Evolutionary conservation across 2,888 invertebrate genomes (phyloP), one percentile per base, ranked within the genome.

Genomic region (Caenorhabditis sinica): DNA sequence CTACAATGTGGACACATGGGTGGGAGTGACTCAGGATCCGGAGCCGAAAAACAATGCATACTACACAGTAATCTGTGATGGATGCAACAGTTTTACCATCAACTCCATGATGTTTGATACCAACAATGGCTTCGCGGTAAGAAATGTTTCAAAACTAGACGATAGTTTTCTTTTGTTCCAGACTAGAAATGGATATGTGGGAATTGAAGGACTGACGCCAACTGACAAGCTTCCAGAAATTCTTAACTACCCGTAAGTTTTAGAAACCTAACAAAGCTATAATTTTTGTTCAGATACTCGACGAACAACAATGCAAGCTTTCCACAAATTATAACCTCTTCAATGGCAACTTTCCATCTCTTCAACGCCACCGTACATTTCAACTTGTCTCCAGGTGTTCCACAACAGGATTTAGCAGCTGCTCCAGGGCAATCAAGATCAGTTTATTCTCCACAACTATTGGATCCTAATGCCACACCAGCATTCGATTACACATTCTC

Each of bases 401-500:
- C 40, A 23, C 53, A 51, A 13, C 40, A 60, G 6, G 71, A 45
- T 28, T 60, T 80, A 33, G 51, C 66, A 8, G 30, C 51, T 11
- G 0, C 45, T 23, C 33, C 43, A 15, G 80, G 71, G 15, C 6
- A 63, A 43, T 53, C 63, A 2, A 43, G 65, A 43, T 65, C 63
- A 2, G 36, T 79, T 23, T 77, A 60, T 23, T 77, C 77, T 30
- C 77, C 77, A 23, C 60, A 77, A 69, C 69, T 63, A 0, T 66
- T 65, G 72, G 33, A 79, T 65, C 79, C 79, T 1, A 17, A 49
- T 23, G 80, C 72, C 0, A 61, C 65, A 15, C 72, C 65, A 11
- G 9, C 63, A 9, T 80, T 80, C 23, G 80, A 80, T 49, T 80
- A 72, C 72, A 80, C 56, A 0, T 80, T 77, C 30, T 63, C 69